Percentiles rank a stretch among this genome's conserved stretches.
Evolutionary conservation across 2,113 vertebrate genomes (phyloP).

Genomic region (Heteronetta atricapilla): DNA sequence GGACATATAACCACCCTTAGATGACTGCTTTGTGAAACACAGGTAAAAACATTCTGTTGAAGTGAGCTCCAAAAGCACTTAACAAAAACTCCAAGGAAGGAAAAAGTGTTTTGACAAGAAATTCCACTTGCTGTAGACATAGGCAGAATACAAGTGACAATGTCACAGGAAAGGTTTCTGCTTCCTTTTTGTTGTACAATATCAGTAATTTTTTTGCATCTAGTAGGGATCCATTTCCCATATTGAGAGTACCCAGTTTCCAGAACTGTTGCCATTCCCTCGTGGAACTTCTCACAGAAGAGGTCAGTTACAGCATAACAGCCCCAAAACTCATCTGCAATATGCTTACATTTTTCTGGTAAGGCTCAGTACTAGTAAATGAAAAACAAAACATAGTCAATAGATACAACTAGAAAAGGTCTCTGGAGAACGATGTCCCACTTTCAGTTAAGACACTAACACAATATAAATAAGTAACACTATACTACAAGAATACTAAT

Average conservation of each 20-base stretch:
- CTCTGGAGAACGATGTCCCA: not conserved
- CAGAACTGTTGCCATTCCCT: not conserved
- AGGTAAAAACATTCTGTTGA: not conserved
- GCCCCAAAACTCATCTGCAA: not conserved
- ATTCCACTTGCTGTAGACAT: not conserved
- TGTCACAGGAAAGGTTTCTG: accelerated
- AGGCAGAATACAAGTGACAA: not conserved
- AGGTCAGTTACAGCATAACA: not conserved
- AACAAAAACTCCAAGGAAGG: not conserved
- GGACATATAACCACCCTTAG: not conserved
- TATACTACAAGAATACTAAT: not conserved
- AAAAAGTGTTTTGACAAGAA: not conserved
- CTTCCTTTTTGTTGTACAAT: accelerated
- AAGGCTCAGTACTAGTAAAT: accelerated
- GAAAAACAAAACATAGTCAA: accelerated
- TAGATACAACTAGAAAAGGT: not conserved
- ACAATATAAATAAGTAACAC: not conserved
- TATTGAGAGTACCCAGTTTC: not conserved
- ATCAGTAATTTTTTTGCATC: not conserved
- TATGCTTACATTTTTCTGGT: not conserved
- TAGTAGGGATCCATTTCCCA: not conserved
- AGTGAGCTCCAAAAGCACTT: not conserved
- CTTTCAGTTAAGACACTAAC: not conserved
- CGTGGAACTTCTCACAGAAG: not conserved
- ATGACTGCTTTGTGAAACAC: not conserved